Percentiles rank a stretch among this genome's conserved stretches.
phyloP scores from a whole-genome alignment of 2,888 invertebrate species.

The Eupeodes luniger region DNA sequence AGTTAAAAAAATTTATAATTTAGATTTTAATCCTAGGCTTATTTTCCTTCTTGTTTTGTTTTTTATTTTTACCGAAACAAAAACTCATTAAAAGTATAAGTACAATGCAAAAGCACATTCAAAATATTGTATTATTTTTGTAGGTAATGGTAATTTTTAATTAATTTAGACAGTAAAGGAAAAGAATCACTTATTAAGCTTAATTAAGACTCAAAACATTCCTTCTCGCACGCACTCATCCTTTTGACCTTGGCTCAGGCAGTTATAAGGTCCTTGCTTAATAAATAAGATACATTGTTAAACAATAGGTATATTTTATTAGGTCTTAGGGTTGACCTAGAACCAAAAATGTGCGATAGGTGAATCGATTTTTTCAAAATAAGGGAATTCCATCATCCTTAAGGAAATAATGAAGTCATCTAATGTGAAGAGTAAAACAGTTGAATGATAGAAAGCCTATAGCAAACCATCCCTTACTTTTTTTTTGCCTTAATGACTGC shows the following conservation, averaged over 20 bases:
- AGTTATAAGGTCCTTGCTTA: neutral
- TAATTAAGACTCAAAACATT: neutral
- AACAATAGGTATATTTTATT: neutral
- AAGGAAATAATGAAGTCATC: constrained; percentile 19
- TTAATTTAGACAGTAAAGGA: too few species aligned
- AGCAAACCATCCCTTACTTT: constrained; percentile 15
- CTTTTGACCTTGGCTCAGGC: constrained; percentile 6
- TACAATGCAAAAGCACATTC: too few species aligned
- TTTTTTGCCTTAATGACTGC: neutral
- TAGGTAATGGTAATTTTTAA: too few species aligned
- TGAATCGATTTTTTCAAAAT: constrained; percentile 13
- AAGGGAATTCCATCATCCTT: neutral
- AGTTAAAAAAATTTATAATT: too few species aligned
- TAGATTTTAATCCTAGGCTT: too few species aligned
- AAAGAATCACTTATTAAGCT: too few species aligned
- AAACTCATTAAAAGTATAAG: too few species aligned
- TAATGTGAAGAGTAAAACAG: neutral
- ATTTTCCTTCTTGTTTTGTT: too few species aligned
- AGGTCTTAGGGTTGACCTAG: neutral
- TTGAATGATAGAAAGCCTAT: constrained; percentile 22
- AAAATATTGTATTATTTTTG: too few species aligned
- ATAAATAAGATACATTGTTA: neutral
- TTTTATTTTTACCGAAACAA: too few species aligned
- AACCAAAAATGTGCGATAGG: constrained; percentile 11
- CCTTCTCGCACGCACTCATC: neutral